Evolutionary conservation across 2,888 invertebrate species (phyloP).

Genomic region (Acanthopleura granulata): DNA sequence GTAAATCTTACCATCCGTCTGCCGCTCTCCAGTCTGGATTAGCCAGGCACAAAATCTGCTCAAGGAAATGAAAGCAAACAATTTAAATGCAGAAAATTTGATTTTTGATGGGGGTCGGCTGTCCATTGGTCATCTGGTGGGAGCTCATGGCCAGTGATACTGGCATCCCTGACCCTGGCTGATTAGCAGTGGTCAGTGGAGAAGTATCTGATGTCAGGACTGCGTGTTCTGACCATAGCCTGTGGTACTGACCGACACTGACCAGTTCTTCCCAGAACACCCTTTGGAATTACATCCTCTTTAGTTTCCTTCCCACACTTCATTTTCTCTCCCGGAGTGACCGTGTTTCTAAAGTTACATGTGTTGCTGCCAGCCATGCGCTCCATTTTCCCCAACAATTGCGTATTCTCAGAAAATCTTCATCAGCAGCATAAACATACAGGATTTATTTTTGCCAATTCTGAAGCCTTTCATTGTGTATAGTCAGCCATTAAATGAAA

Average conservation of each 20-base stretch:
- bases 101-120: conserved; percentile 1
- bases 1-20: background rate
- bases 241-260: background rate
- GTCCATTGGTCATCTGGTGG: background rate
- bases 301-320: background rate
- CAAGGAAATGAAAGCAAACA: conserved; percentile 10
- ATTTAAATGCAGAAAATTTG: conserved; percentile 4
- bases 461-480: no score
- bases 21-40: background rate
- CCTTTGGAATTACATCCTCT: background rate
- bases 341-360: no score
- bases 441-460: no score
- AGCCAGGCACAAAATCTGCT: background rate
- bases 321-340: no score
- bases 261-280: background rate
- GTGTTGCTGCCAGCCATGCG: no score
- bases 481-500: no score
- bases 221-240: background rate
- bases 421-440: no score
- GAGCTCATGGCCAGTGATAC: background rate
- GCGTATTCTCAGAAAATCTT: no score
- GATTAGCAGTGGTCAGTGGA: background rate
- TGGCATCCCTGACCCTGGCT: background rate
- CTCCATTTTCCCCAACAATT: no score
- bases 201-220: background rate